Base-by-base conservation (phyloP, 2,113 vertebrate species). In the Dasypus novemcinctus region DNA sequence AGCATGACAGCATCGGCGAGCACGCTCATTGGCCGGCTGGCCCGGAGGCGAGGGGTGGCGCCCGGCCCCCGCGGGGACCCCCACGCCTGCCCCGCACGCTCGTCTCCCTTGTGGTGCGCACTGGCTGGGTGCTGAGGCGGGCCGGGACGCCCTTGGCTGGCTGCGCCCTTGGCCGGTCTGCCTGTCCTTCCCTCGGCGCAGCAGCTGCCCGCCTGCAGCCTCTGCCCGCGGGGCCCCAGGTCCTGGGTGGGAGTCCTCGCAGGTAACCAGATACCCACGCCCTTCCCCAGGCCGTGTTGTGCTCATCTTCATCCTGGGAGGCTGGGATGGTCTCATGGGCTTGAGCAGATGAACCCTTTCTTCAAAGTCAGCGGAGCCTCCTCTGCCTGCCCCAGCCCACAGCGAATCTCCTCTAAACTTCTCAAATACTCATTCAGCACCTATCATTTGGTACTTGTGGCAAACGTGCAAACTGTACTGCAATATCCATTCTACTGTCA, bases 1-100 rank as follows among this genome's bases (percentile, higher is more conserved):
- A 68, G 91, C 92, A 97, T 97, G 82, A 97, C 92, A 36, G 80
- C 95, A 97, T 96, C 93, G 27, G 83, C 12, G 33, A 54, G 90
- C 85, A 29, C 36, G 38, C 59, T 81, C 90, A 87, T 96, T 97
- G 95, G 81, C 85, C 91, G 81, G 49, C 15, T 54, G 61, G 74
- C 93, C 93, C 87, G 92, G 94, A 93, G 85, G 91, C 41, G 95
- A 93, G n/a, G 57, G 57, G 59, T 23, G 43, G 78, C 86, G 82
- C 57, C n/a, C 18, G 54, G 41, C 52, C 38, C 10, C 20, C 66
- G 15, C 33, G 5, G n/a, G 74, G 72, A 63, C 54, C 86, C 31
- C 15, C 20, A 52, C 59, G 49, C 71, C 72, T 25, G 43, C 66
- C 46, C 31, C 5, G 15, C 41, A 5, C 59, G 6, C 11, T 33